phyloP scores from a whole-genome alignment of 2,888 invertebrate genomes.

The Caenorhabditis afra region DNA sequence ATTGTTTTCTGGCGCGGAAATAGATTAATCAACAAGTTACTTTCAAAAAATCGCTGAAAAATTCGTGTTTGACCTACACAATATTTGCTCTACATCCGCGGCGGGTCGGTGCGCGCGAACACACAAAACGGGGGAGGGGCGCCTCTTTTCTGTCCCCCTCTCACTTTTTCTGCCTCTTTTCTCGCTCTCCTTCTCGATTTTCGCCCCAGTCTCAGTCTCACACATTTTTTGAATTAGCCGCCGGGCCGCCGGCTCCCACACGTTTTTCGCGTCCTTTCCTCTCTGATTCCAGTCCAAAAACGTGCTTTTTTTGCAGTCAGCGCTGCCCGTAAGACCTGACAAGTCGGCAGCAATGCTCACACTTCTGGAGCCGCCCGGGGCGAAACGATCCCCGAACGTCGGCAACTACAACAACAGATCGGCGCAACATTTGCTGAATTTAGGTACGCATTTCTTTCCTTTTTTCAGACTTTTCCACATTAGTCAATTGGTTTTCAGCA shows the following conservation, averaged over 20 bases:
- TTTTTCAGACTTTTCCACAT: neutral
- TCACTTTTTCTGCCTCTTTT: slow-evolving; percentile 11
- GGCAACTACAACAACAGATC: slow-evolving; percentile 68
- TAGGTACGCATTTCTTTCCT: slow-evolving; percentile 44
- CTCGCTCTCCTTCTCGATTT: slow-evolving; percentile 4
- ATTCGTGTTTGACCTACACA: slow-evolving; percentile 53
- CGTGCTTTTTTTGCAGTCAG: slow-evolving; percentile 35
- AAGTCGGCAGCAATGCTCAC: slow-evolving; percentile 70
- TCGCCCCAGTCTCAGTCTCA: slow-evolving; percentile 37
- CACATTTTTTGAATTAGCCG: slow-evolving; percentile 55
- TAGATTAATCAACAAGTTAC: slow-evolving; percentile 26
- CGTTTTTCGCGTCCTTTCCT: slow-evolving; percentile 20
- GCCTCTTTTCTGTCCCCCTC: slow-evolving; percentile 18
- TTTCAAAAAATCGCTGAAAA: slow-evolving; percentile 39
- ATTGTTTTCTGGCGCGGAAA: neutral
- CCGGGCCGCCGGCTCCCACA: slow-evolving; percentile 9
- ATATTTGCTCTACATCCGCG: slow-evolving; percentile 43
- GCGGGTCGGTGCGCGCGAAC: slow-evolving; percentile 47
- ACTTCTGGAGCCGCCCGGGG: slow-evolving; percentile 73
- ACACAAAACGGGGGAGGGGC: slow-evolving; percentile 28
- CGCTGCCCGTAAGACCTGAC: slow-evolving; percentile 63
- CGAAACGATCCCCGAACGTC: slow-evolving; percentile 65
- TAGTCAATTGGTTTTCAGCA: slow-evolving; percentile 40
- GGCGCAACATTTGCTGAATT: slow-evolving; percentile 70
- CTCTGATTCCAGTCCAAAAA: neutral